Evolutionary conservation across 2,888 invertebrate genomes (phyloP).

Genomic region (Clunio marinus): DNA sequence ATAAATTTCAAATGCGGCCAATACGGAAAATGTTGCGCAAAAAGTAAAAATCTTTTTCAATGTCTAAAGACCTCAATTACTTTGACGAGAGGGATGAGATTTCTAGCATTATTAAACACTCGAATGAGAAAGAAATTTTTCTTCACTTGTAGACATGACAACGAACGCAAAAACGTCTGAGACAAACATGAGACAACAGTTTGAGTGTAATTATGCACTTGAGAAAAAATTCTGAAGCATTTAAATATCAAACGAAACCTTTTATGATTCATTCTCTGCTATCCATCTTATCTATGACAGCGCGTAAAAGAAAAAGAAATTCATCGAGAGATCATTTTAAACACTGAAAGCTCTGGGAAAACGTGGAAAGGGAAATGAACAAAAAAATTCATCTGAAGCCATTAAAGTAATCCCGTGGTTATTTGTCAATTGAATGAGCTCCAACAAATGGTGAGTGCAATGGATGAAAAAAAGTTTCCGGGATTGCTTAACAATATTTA

Average conservation of each 20-base stretch:
- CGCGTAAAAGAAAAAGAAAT: not conserved
- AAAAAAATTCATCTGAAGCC: constrained; percentile 35
- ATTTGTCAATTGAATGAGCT: constrained; percentile 30
- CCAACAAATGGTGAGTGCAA: constrained; percentile 1
- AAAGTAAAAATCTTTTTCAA: not conserved
- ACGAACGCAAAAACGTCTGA: constrained; percentile 13
- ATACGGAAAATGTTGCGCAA: constrained; percentile 22
- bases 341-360: not conserved
- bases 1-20: constrained; percentile 15
- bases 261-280: constrained; percentile 27
- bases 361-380: constrained; percentile 16
- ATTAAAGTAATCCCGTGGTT: constrained; percentile 36
- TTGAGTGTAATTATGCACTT: constrained; percentile 34
- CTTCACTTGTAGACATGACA: no score
- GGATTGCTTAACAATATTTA: no score
- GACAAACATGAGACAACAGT: constrained; percentile 30
- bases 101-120: constrained; percentile 22
- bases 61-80: constrained; percentile 29
- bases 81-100: not conserved
- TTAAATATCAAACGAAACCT: constrained; percentile 19
- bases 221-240: constrained; percentile 25
- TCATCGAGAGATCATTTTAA: not conserved
- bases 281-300: not conserved
- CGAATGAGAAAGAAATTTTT: not conserved
- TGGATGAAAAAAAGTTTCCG: no score